These are phyloP conservation scores for Drosophila paramelanica DNA, from an alignment of 2,888 invertebrate species.

Conservation along the genomic window DNA sequence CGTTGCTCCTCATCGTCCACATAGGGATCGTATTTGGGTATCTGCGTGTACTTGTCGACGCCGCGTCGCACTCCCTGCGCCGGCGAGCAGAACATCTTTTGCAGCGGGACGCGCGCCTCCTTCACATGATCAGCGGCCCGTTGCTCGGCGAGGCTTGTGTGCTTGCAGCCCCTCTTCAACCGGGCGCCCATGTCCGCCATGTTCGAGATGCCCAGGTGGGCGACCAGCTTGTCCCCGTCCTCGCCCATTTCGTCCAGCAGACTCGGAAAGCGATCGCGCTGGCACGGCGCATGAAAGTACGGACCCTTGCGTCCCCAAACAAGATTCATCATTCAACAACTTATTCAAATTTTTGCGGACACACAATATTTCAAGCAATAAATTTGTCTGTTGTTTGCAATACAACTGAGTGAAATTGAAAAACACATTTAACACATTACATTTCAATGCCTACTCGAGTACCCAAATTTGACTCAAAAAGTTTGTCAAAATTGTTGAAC, in stretches of 20 bases:
- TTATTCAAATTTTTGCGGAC: neutral
- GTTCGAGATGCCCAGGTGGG: constrained; percentile 30
- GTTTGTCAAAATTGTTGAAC: too few species aligned
- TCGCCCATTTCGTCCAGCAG: constrained; percentile 35
- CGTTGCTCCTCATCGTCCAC: constrained; percentile 7
- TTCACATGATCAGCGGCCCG: constrained; percentile 28
- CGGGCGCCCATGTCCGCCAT: constrained; percentile 47
- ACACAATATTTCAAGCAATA: neutral
- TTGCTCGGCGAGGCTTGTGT: constrained; percentile 4
- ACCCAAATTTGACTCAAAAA: neutral
- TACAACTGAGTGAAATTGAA: neutral
- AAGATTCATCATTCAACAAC: constrained; percentile 29
- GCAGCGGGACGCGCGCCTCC: constrained; percentile 21
- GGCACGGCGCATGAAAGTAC: constrained; percentile 38
- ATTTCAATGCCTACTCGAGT: neutral
- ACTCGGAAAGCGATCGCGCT: constrained; percentile 43
- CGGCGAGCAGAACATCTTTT: constrained; percentile 24
- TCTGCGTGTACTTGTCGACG: constrained; percentile 44
- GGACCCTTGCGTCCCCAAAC: constrained; percentile 39
- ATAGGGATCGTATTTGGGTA: constrained; percentile 28
- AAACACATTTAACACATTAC: neutral
- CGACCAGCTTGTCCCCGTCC: constrained; percentile 39
- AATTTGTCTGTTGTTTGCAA: constrained; percentile 1
- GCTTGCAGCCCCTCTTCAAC: constrained; percentile 21
- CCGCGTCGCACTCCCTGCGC: constrained; percentile 30